Conservation (phyloP, 2,888 invertebrate species). For the Chymomyza caudatula region DNA sequence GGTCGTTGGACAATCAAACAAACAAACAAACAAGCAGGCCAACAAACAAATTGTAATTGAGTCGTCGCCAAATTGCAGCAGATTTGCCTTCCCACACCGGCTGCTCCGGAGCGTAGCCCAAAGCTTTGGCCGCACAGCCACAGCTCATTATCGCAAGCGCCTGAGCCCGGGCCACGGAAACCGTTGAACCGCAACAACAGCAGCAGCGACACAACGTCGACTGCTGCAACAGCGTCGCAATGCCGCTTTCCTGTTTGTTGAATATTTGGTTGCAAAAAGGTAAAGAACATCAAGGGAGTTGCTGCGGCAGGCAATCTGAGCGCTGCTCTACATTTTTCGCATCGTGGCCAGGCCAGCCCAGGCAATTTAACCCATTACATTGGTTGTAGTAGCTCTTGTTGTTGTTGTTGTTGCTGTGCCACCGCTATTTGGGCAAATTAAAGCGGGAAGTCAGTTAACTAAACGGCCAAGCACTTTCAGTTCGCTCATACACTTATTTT, state of each 20-base stretch:
- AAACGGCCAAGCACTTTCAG: slow-evolving; percentile 5
- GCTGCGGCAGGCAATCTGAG: neutral
- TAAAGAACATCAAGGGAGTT: slow-evolving; percentile 16
- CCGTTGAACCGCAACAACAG: slow-evolving; percentile 39
- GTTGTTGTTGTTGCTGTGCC: slow-evolving; percentile 24
- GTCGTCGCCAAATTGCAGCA: slow-evolving; percentile 43
- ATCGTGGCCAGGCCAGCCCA: neutral
- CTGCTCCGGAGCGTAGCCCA: neutral
- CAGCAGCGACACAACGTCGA: slow-evolving; percentile 12
- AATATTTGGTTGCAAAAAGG: slow-evolving; percentile 38
- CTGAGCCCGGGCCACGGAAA: slow-evolving; percentile 19
- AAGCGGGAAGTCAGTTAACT: slow-evolving; percentile 23
- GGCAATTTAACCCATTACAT: slow-evolving; percentile 9
- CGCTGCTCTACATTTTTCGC: slow-evolving; percentile 38
- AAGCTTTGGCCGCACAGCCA: slow-evolving; percentile 9
- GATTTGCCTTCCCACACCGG: neutral
- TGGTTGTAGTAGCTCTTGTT: slow-evolving; percentile 21
- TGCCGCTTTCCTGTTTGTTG: neutral
- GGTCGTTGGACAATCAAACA: slow-evolving; percentile 30
- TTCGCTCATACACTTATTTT: slow-evolving; percentile 2
- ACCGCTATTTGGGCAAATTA: slow-evolving; percentile 23
- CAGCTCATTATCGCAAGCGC: slow-evolving; percentile 38
- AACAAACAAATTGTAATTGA: slow-evolving; percentile 57
- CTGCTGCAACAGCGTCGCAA: neutral
- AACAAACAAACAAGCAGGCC: slow-evolving; percentile 31